phyloP scores from a whole-genome alignment of 1,140 invertebrate genomes.

The Drosophila lacteicornis region DNA sequence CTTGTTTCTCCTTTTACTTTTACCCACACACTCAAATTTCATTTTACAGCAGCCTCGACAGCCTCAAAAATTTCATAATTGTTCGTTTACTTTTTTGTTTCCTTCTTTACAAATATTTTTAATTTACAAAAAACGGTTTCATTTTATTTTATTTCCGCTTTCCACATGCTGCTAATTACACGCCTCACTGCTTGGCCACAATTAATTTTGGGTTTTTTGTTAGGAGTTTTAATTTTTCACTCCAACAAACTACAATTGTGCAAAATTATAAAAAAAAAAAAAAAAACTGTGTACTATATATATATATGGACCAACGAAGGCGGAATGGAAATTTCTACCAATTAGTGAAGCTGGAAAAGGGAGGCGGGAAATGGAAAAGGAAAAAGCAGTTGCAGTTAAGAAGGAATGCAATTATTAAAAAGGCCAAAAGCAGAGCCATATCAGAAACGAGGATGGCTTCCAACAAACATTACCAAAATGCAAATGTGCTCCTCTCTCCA shows the following conservation, averaged over 20 bases:
- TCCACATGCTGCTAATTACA: conserved; percentile 56
- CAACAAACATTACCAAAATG: conserved; percentile 21
- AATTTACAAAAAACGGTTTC: conserved; percentile 16
- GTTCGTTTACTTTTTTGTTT: background rate
- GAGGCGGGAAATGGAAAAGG: conserved; percentile 7
- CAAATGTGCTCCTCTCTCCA: conserved; percentile 16
- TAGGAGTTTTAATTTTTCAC: conserved; percentile 49
- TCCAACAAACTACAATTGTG: conserved; percentile 51
- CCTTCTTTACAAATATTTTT: conserved; percentile 9
- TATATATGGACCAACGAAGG: conserved; percentile 16
- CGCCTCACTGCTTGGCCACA: conserved; percentile 54
- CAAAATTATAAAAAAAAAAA: conserved; percentile 29
- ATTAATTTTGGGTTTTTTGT: conserved; percentile 39
- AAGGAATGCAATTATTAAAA: conserved; percentile 64
- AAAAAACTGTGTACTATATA: background rate
- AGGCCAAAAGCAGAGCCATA: conserved; percentile 24
- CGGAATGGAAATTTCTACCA: conserved; percentile 63
- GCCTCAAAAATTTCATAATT: conserved; percentile 2
- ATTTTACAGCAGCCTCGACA: background rate
- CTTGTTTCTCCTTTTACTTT: background rate
- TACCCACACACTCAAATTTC: background rate
- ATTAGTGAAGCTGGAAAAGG: conserved; percentile 40
- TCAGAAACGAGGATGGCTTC: conserved; percentile 12
- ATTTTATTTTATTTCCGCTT: conserved; percentile 23
- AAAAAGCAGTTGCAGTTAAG: conserved; percentile 38